Percentiles rank a stretch among this genome's conserved stretches.
These are phyloP conservation scores for Petrocephalus microphthalmus DNA, from an alignment of 2,113 vertebrate species.

Conservation along the genomic window DNA sequence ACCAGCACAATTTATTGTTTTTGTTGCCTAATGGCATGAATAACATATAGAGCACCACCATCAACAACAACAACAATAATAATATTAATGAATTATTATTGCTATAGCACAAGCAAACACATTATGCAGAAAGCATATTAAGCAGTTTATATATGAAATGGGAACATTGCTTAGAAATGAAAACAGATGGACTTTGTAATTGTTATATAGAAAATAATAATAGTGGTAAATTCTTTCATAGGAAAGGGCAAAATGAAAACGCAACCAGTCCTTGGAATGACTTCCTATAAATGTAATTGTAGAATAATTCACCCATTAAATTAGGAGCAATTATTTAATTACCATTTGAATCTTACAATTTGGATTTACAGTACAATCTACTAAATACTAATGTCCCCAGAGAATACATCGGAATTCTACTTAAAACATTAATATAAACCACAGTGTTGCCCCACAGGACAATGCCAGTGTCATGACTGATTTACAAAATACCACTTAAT, in stretches of 20 bases:
- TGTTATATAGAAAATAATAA: not conserved
- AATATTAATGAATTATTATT: not conserved
- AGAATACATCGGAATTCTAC: conserved; percentile 38
- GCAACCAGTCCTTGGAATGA: not conserved
- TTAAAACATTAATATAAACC: conserved; percentile 45
- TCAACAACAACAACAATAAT: not conserved
- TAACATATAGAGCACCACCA: not conserved
- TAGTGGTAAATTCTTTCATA: not conserved
- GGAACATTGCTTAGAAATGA: not conserved
- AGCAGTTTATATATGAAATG: not conserved
- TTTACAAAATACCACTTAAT: conserved; percentile 20
- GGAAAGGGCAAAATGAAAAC: not conserved
- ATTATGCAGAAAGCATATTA: not conserved
- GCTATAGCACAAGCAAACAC: not conserved
- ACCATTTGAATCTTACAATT: conserved; percentile 26
- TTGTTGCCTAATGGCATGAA: not conserved
- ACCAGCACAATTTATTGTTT: not conserved
- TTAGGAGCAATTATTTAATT: not conserved
- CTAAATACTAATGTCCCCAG: conserved; percentile 50
- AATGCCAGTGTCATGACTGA: not conserved
- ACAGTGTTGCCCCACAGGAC: conserved; percentile 3
- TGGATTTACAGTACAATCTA: conserved; percentile 42
- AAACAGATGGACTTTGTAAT: not conserved
- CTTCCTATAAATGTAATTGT: not conserved
- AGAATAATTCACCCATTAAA: not conserved